These are phyloP conservation scores for Pseudeuparius sepicola DNA, from an alignment of 2,888 invertebrate species.

Conservation along the genomic window DNA sequence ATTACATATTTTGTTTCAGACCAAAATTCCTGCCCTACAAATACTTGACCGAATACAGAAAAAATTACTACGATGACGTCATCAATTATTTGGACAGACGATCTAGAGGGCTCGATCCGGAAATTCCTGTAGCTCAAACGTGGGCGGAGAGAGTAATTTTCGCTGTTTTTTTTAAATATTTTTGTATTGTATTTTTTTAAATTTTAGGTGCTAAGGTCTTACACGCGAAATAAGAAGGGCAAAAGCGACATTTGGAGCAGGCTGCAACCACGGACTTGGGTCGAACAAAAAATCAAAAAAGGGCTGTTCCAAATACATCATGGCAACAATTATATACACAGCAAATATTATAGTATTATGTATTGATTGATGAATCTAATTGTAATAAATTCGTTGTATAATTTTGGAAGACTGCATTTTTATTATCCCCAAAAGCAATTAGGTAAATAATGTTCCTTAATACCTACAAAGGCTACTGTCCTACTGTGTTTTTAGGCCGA, in stretches of 20 bases:
- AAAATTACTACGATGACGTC: constrained; percentile 79
- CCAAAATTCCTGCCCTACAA: constrained; percentile 73
- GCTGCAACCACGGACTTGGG: no score
- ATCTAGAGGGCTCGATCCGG: constrained; percentile 54
- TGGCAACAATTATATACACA: constrained; percentile 63
- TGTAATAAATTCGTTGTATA: no score
- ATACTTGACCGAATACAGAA: constrained; percentile 74
- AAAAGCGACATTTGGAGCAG: no score
- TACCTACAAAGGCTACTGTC: no score
- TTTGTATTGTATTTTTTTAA: no score
- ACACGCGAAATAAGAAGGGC: no score
- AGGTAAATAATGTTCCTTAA: no score
- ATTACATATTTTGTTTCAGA: constrained; percentile 43
- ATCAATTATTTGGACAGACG: constrained; percentile 73
- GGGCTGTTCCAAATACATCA: constrained; percentile 65
- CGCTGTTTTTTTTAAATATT: no score
- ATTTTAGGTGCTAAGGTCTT: no score
- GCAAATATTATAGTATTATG: constrained; percentile 51
- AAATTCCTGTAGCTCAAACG: constrained; percentile 69
- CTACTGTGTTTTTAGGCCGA: constrained; percentile 46
- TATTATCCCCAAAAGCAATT: no score
- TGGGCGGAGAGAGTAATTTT: constrained; percentile 84
- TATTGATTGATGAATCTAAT: no score
- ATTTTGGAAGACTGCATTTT: no score
- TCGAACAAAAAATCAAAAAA: constrained; percentile 53